Conservation (phyloP, 2,888 invertebrate genomes). For the Andricus curvator region DNA sequence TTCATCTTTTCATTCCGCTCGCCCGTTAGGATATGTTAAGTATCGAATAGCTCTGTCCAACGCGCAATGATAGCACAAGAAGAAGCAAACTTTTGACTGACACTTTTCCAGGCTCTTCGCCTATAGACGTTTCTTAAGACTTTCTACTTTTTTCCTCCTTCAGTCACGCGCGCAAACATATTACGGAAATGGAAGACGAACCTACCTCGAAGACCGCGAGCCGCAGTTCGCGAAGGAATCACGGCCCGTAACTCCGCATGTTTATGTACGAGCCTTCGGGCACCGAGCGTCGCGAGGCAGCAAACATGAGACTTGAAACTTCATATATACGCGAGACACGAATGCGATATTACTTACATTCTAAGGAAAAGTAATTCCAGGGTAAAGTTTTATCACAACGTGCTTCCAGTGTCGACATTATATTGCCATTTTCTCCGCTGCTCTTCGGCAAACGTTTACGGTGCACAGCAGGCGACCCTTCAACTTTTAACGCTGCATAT, state of each 20-base stretch:
- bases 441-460: conserved; percentile 25
- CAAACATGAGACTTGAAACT: conserved; percentile 33
- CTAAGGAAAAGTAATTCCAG: conserved; percentile 35
- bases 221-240: conserved; percentile 32
- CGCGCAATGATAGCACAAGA: conserved; percentile 56
- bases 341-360: conserved; percentile 41
- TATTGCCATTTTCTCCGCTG: conserved; percentile 32
- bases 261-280: conserved; percentile 30
- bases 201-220: conserved; percentile 25
- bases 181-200: conserved; percentile 40
- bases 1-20: conserved; percentile 48
- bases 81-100: conserved; percentile 65
- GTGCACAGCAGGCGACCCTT: conserved; percentile 19
- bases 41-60: conserved; percentile 64
- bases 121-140: conserved; percentile 37
- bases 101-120: conserved; percentile 55
- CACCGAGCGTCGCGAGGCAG: conserved; percentile 2
- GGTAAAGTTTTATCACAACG: conserved; percentile 37
- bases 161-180: conserved; percentile 16
- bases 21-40: conserved; percentile 58
- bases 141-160: conserved; percentile 38
- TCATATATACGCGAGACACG: conserved; percentile 38
- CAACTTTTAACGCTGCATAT: conserved; percentile 39
- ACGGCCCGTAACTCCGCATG: conserved; percentile 27
- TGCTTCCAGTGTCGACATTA: conserved; percentile 38